Evolutionary conservation across 2,113 vertebrate species (phyloP).

Genomic region (Sakesphorus luctuosus): DNA sequence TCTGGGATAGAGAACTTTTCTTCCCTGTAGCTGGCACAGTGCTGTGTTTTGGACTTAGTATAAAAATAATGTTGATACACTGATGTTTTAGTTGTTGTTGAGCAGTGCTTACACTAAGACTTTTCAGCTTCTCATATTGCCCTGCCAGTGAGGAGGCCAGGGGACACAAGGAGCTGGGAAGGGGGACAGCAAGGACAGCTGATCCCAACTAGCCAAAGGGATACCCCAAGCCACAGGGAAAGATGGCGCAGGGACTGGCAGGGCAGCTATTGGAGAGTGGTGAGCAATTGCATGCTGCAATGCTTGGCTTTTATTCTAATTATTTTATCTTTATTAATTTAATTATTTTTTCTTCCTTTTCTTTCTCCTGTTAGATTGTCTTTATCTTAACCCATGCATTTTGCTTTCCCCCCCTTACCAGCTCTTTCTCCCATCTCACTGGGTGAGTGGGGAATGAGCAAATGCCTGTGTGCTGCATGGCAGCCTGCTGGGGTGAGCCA

Average conservation of each 20-base stretch:
- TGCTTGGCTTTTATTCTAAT: not conserved
- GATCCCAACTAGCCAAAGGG: not conserved
- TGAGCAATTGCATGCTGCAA: not conserved
- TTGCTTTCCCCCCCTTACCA: not conserved
- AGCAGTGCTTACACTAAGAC: not conserved
- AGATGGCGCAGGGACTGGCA: not conserved
- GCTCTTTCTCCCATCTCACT: not conserved
- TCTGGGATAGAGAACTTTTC: not conserved
- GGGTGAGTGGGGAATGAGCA: not conserved
- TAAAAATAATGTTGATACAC: not conserved
- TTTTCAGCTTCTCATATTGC: not conserved
- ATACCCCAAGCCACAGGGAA: not conserved
- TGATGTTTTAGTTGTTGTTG: not conserved
- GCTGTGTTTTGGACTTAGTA: not conserved
- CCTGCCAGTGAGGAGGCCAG: not conserved
- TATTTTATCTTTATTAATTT: not conserved
- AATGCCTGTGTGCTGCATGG: not conserved
- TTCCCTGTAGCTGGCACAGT: not conserved
- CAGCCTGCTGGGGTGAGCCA: not conserved
- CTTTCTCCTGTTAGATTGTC: not conserved
- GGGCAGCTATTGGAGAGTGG: not conserved
- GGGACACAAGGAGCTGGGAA: not conserved
- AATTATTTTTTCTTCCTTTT: not conserved
- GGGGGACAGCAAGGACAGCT: not conserved
- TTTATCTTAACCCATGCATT: not conserved